Evolutionary conservation across 2,797 vertebrate genomes (phyloP).

Genomic region (Takifugu ocellatus): DNA sequence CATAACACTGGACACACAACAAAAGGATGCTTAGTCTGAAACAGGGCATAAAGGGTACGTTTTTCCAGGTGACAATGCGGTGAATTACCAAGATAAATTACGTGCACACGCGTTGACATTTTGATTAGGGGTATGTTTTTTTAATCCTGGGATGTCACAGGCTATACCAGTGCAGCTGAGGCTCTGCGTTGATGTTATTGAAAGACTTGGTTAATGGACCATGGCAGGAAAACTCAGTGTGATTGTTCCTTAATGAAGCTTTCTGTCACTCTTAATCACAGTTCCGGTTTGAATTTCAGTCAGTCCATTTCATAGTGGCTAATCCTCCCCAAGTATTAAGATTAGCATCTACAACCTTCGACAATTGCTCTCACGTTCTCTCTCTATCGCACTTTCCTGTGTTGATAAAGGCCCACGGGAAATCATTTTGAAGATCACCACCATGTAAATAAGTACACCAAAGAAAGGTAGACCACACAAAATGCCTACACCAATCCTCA

Average conservation of each 20-base stretch:
- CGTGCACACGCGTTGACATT: constrained; percentile 25
- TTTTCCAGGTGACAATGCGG: constrained; percentile 21
- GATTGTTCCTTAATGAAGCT: constrained; percentile 53
- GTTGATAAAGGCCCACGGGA: background rate
- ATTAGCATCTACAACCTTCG: constrained; percentile 33
- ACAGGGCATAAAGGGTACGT: constrained; percentile 13
- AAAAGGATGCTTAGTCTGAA: constrained; percentile 8
- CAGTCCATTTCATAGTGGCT: constrained; percentile 40
- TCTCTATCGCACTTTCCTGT: background rate
- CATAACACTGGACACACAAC: constrained; percentile 6
- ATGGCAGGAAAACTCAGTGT: constrained; percentile 36
- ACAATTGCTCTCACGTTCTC: constrained; percentile 5
- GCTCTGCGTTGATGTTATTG: too few species aligned
- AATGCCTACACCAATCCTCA: too few species aligned
- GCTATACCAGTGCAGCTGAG: background rate
- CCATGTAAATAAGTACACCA: too few species aligned
- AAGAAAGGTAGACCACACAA: too few species aligned
- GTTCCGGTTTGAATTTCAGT: constrained; percentile 25
- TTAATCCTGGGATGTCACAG: constrained; percentile 5
- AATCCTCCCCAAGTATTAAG: constrained; percentile 23
- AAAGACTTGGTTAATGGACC: constrained; percentile 34
- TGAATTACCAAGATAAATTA: constrained; percentile 33
- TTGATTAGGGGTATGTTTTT: constrained; percentile 1
- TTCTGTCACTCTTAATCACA: constrained; percentile 51
- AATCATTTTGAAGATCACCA: background rate